phyloP scores from a whole-genome alignment of 1,140 invertebrate species.

The Oscheius sp. region DNA sequence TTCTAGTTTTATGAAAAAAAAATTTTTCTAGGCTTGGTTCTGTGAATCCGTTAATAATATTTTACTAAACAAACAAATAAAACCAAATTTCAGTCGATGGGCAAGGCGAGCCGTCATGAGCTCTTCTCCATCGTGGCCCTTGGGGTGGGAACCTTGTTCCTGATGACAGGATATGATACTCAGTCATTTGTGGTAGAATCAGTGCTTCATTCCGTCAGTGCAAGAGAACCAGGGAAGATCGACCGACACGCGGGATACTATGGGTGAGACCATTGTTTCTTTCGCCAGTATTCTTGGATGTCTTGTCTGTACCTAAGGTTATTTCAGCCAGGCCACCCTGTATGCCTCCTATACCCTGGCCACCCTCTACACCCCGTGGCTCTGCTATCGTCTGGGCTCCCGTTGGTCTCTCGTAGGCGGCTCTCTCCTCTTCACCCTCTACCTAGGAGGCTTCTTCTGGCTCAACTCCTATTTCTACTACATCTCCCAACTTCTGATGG shows the following conservation, averaged over 20 bases:
- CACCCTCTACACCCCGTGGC: conserved; percentile 22
- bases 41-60: too few relatives aligned
- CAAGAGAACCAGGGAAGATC: conserved; percentile 16
- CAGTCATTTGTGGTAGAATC: conserved; percentile 30
- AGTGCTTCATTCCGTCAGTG: conserved; percentile 22
- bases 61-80: too few relatives aligned
- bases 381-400: conserved; percentile 9
- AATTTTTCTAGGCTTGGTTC: too few relatives aligned
- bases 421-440: conserved; percentile 22
- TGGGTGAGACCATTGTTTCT: conserved; percentile 11
- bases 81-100: too few relatives aligned
- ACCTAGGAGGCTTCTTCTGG: conserved; percentile 11
- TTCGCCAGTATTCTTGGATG: not conserved
- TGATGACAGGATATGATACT: conserved; percentile 22
- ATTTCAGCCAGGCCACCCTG: conserved; percentile 20
- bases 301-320: not conserved
- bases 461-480: conserved; percentile 25
- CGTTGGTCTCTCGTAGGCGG: conserved; percentile 17
- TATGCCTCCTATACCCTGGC: conserved; percentile 2
- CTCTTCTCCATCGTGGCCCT: conserved; percentile 20
- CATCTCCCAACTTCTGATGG: conserved; percentile 20
- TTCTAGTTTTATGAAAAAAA: too few relatives aligned
- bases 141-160: conserved; percentile 25
- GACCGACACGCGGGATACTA: conserved; percentile 26
- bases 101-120: conserved; percentile 17